Base-by-base conservation (phyloP, 2,888 invertebrate genomes). In the Horisme vitalbata region DNA sequence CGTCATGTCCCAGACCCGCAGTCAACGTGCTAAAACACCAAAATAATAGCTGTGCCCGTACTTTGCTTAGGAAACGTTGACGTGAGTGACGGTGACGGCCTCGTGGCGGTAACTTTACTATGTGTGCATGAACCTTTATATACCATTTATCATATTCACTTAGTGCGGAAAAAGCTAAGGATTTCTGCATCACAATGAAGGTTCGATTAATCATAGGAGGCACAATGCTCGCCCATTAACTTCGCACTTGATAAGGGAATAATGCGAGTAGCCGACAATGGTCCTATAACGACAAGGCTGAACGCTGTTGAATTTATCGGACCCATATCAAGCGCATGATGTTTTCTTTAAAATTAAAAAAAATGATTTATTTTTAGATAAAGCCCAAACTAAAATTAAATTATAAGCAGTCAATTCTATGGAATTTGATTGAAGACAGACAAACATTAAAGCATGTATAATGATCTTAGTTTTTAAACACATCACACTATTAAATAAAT, bases 201-300 rank as follows among this genome's bases (percentile, higher is more conserved):
- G 71, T 84, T 84, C 88, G 84, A 89, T 88, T 87, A 88, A 89
- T 89, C 88, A 88, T 87, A 82, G 57, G 62, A 76, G 63, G 76
- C 78, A 88, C 86, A 88, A 88, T 79, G 87, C 82, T 79, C 63
- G 79, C 81, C 86, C 87, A 87, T 89, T 89, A 88, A 86, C 85
- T 86, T 85, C 78, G 74, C 78, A 82, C 79, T 86, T 76, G 78
- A 82, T 83, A 82, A 78, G 75, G 71, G 70, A 53, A 73, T 79
- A 74, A 83, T 86, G 84, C 77, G 78, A 75, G 74, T 70, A 71
- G 73, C 70, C 79, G 75, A 87, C 85, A 87, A 87, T 81, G 71
- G 45, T 36, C 23, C 37, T 50, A 46, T 57, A 57, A 52, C 77
- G 80, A 83, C 81, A 79, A 70, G 79, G 75, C 72, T 63, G 64